Conservation (phyloP, 1,140 invertebrate genomes). For the Neelides sp. region DNA sequence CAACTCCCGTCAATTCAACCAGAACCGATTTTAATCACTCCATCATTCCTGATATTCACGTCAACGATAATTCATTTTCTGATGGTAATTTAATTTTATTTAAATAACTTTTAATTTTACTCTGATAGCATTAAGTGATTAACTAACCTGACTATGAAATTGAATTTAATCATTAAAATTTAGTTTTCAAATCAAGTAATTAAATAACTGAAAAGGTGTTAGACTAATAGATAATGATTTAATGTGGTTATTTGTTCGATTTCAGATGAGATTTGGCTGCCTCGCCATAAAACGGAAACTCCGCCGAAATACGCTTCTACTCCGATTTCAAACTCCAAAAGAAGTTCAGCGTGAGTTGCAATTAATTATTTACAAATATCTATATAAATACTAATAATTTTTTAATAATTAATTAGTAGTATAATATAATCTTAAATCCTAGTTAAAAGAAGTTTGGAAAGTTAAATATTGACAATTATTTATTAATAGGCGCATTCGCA, state of each 20-base stretch:
- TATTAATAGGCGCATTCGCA: slow-evolving; percentile 7
- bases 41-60: slow-evolving; percentile 15
- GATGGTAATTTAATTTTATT: slow-evolving; percentile 20
- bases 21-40: no score
- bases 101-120: neutral
- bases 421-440: no score
- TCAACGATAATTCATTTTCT: slow-evolving; percentile 29
- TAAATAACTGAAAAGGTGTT: no score
- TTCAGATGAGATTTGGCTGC: slow-evolving; percentile 15
- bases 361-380: neutral
- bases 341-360: slow-evolving; percentile 19
- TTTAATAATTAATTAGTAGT: no score
- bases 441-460: no score
- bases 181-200: neutral
- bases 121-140: neutral
- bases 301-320: slow-evolving; percentile 27
- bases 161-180: neutral
- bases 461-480: no score
- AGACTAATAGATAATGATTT: no score
- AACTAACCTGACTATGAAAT: slow-evolving; percentile 1
- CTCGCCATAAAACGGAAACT: slow-evolving; percentile 1
- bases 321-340: slow-evolving; percentile 26
- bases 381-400: no score
- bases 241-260: no score
- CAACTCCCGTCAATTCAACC: neutral